phyloP scores from a whole-genome alignment of 2,113 vertebrate genomes.

The Myotis lucifugus region DNA sequence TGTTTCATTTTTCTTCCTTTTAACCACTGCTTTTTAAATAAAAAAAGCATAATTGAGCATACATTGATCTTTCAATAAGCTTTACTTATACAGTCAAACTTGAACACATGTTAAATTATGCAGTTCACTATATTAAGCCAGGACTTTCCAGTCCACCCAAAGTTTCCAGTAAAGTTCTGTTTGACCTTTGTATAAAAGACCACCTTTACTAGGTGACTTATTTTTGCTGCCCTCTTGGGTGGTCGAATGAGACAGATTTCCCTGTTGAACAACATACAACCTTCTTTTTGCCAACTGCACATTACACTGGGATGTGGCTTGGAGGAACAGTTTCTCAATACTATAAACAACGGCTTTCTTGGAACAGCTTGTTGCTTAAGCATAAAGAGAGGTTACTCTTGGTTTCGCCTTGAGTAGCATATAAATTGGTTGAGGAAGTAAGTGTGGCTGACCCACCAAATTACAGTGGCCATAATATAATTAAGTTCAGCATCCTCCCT shows the following conservation, averaged over 20 bases:
- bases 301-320: conserved; percentile 67
- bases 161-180: conserved; percentile 79
- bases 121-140: conserved; percentile 74
- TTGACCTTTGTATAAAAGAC: conserved; percentile 81
- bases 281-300: conserved; percentile 68
- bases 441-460: conserved; percentile 82
- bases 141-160: conserved; percentile 74
- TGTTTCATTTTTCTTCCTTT: conserved; percentile 1
- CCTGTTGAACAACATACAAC: conserved; percentile 72
- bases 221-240: conserved; percentile 80
- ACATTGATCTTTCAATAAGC: conserved; percentile 52
- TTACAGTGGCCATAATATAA: conserved; percentile 84
- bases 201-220: conserved; percentile 81
- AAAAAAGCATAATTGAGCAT: background rate
- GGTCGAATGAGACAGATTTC: conserved; percentile 77
- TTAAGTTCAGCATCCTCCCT: conserved; percentile 84
- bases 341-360: conserved; percentile 79
- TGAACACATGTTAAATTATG: conserved; percentile 68
- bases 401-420: conserved; percentile 71
- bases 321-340: conserved; percentile 78
- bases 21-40: background rate
- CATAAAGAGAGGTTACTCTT: conserved; percentile 72
- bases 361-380: conserved; percentile 72
- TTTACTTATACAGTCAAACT: conserved; percentile 61
- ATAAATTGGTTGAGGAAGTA: conserved; percentile 83